Conservation (phyloP, 1,140 invertebrate species). For the Atta colombica region DNA sequence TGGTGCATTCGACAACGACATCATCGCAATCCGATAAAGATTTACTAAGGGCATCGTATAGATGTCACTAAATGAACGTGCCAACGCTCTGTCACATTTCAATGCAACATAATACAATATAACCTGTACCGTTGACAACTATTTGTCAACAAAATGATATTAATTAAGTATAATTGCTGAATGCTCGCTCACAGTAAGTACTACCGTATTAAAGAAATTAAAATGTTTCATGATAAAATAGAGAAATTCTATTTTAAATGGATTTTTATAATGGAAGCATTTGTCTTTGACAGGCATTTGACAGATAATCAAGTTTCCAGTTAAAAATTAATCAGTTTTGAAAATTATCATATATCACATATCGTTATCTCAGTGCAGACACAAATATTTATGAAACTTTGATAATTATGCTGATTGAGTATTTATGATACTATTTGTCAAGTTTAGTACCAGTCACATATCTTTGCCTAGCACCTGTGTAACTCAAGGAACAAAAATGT, state of each 20-base stretch:
- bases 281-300: slow-evolving; percentile 54
- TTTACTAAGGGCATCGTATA: background rate
- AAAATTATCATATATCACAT: background rate
- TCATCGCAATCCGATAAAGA: background rate
- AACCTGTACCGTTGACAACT: slow-evolving; percentile 71
- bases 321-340: background rate
- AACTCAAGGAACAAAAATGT: slow-evolving; percentile 81
- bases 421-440: slow-evolving; percentile 15
- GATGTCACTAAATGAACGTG: slow-evolving; percentile 48
- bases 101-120: slow-evolving; percentile 27
- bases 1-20: background rate
- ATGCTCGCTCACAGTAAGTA: background rate
- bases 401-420: background rate
- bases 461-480: background rate
- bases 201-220: background rate
- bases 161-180: slow-evolving; percentile 25
- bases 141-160: slow-evolving; percentile 71
- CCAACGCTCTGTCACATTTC: slow-evolving; percentile 47
- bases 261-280: slow-evolving; percentile 7
- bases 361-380: background rate
- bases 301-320: slow-evolving; percentile 52
- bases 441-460: slow-evolving; percentile 15
- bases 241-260: background rate
- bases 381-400: background rate
- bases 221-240: background rate